phyloP scores from a whole-genome alignment of 2,888 invertebrate species.

The Onthophagus sagittarius region DNA sequence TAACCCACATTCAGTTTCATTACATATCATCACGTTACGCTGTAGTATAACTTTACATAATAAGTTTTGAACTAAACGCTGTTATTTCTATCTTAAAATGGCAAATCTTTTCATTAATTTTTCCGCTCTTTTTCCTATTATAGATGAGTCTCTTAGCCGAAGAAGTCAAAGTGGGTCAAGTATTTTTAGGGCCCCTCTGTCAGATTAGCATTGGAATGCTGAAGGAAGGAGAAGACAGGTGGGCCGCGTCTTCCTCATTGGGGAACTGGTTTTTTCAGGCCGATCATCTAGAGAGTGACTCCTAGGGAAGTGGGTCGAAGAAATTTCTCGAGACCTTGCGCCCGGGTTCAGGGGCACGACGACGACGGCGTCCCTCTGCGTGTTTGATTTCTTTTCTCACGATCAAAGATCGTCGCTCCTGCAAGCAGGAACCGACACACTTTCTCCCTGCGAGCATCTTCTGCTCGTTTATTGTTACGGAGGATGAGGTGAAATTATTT shows the following conservation, averaged over 20 bases:
- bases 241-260: neutral
- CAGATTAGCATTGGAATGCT: slow-evolving; percentile 7
- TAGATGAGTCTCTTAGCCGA: neutral
- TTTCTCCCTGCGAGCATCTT: slow-evolving; percentile 5
- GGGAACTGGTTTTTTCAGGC: slow-evolving; percentile 10
- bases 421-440: neutral
- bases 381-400: slow-evolving; percentile 8
- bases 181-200: slow-evolving; percentile 6
- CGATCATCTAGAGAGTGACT: neutral
- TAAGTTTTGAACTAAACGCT: neutral
- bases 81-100: neutral
- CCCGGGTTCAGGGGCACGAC: neutral
- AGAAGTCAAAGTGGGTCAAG: slow-evolving; percentile 1
- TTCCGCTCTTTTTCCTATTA: no score
- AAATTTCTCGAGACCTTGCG: slow-evolving; percentile 1
- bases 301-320: neutral
- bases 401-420: neutral
- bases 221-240: neutral
- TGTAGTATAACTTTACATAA: neutral
- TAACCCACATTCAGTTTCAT: neutral
- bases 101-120: no score
- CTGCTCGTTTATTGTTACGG: neutral
- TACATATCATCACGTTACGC: neutral
- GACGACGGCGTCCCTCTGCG: neutral
- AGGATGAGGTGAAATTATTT: neutral